phyloP scores from a whole-genome alignment of 2,797 vertebrate genomes.

The Girardinus metallicus region DNA sequence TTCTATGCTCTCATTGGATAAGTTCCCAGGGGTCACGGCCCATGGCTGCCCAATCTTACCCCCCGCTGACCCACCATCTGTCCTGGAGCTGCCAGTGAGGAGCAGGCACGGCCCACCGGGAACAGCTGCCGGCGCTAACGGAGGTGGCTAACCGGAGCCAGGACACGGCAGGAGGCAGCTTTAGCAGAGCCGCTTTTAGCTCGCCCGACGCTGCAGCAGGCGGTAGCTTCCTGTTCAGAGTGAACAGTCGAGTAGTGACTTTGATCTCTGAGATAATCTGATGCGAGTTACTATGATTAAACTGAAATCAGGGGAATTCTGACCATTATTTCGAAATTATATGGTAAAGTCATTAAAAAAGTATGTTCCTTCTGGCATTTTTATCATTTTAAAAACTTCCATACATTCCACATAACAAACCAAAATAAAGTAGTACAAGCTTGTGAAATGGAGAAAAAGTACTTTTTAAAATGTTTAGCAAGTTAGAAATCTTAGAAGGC shows the following conservation, averaged over 20 bases:
- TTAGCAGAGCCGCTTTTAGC: constrained; percentile 58
- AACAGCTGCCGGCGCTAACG: constrained; percentile 61
- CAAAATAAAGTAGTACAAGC: neutral
- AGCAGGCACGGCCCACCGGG: constrained; percentile 49
- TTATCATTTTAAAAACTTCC: neutral
- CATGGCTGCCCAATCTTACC: constrained; percentile 21
- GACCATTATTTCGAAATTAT: neutral
- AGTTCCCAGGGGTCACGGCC: constrained; percentile 59
- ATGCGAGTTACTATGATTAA: constrained; percentile 10
- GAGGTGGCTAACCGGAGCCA: constrained; percentile 49
- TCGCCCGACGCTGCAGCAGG: constrained; percentile 16
- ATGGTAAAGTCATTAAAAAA: neutral
- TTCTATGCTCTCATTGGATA: constrained; percentile 57
- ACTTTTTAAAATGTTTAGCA: neutral
- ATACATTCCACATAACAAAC: neutral
- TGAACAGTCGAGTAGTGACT: constrained; percentile 1
- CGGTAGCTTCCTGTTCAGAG: constrained; percentile 32
- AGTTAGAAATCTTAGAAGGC: neutral
- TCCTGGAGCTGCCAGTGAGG: constrained; percentile 38
- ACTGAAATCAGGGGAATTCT: neutral
- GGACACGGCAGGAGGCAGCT: constrained; percentile 45
- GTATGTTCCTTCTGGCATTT: neutral
- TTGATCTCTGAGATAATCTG: constrained; percentile 42
- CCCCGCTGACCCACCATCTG: constrained; percentile 59
- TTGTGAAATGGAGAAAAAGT: neutral